Conservation (phyloP, 2,797 vertebrate species). For the Poecilia velifera region DNA sequence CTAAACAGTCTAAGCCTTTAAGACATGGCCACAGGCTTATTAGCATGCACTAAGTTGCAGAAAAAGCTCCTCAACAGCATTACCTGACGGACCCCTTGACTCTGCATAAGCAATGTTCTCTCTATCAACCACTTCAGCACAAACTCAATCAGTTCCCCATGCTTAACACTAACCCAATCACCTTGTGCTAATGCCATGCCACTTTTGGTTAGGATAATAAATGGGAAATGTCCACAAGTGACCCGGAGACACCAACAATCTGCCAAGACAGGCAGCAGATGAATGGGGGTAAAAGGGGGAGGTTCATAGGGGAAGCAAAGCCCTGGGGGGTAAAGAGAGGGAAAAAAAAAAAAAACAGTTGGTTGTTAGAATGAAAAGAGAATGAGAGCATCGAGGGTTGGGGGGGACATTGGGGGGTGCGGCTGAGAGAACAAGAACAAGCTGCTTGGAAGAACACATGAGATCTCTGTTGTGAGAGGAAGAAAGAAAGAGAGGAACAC, state of each 20-base stretch:
- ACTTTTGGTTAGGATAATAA: constrained; percentile 81
- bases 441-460: constrained; percentile 4
- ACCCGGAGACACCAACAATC: constrained; percentile 65
- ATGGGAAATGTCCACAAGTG: constrained; percentile 78
- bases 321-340: constrained; percentile 8
- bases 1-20: constrained; percentile 31
- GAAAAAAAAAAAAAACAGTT: constrained; percentile 6
- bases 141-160: constrained; percentile 78
- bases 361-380: not conserved
- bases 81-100: constrained; percentile 58
- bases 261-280: constrained; percentile 34
- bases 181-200: constrained; percentile 72
- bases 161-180: constrained; percentile 84
- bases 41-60: constrained; percentile 53
- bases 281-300: constrained; percentile 12
- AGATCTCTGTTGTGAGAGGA: constrained; percentile 20
- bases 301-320: constrained; percentile 29
- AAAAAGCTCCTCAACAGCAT: constrained; percentile 40
- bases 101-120: constrained; percentile 66
- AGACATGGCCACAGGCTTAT: constrained; percentile 48
- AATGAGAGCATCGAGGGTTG: constrained; percentile 3
- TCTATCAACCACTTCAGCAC: constrained; percentile 68
- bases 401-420: fast-evolving
- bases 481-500: constrained; percentile 16
- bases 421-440: constrained; percentile 15